A percentile compares a stretch with the other conserved stretches of the same genome.
phyloP scores from a whole-genome alignment of 2,797 vertebrate species.

The Rousettus madagascariensis region DNA sequence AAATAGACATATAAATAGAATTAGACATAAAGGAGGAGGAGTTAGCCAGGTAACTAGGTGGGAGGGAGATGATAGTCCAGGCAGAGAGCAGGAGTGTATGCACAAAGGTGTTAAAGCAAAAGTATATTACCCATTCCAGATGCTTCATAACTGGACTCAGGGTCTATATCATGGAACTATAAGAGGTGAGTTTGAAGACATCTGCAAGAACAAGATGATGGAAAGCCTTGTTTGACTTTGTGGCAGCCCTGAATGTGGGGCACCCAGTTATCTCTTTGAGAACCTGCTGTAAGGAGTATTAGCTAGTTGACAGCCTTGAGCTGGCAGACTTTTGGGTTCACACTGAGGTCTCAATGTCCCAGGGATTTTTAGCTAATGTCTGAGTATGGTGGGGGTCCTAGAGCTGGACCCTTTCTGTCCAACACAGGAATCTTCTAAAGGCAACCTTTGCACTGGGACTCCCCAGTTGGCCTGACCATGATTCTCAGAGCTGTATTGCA shows the following conservation, averaged over 20 bases:
- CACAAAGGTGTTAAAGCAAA: neutral
- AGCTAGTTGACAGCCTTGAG: neutral
- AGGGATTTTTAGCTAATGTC: neutral
- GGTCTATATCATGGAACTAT: fast-evolving
- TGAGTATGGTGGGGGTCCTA: neutral
- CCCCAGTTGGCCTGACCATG: neutral
- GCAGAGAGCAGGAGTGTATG: neutral
- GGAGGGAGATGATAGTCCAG: neutral
- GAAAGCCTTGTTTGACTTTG: neutral
- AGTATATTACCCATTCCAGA: neutral
- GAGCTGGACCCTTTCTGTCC: neutral
- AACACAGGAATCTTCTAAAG: neutral
- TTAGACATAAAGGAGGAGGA: neutral
- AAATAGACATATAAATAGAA: neutral
- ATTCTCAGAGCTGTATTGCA: neutral
- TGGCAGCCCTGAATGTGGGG: neutral
- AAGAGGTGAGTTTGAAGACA: neutral
- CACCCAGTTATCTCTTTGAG: neutral
- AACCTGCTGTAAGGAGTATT: neutral
- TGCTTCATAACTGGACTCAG: neutral
- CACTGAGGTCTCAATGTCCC: neutral
- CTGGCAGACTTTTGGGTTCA: neutral
- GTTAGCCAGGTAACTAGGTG: neutral
- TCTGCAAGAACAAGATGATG: neutral
- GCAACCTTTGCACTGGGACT: neutral